Evolutionary conservation across 2,113 vertebrate species (phyloP), one percentile per base, ranked within the genome.

Genomic region (Callipepla squamata): DNA sequence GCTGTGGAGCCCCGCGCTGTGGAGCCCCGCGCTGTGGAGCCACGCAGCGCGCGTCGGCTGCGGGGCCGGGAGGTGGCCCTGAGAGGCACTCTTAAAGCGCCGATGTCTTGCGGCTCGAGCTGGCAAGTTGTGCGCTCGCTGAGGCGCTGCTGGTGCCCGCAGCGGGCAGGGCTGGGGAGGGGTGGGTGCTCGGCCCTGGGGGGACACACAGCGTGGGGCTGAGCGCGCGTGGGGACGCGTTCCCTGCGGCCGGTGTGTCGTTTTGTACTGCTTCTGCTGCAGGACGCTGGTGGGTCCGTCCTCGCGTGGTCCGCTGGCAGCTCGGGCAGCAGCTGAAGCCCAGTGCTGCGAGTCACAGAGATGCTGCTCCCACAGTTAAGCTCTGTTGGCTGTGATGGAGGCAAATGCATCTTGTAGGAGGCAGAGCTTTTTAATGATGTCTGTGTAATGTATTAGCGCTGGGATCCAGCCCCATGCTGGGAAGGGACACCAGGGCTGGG

Each of bases 271-370:
- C 51, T 32, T 63, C 17, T 36, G 42, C 19, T 16, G 84, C 25
- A 12, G 80, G 13, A 20, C 42, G 20, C 2, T 16, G 23, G 5
- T 36, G 36, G 16, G 20, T 38, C 7, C 53, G 13, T 13, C 45
- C 23, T 9, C 6, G 3, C 1, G 5, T 42, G 85, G 13, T 25
- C 19, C n/a, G 61, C 62, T 48, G 13, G 2, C 1, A 0, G 75
- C 25, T 38, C 67, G 76, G 61, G 4, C 9, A 0, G 11, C 30
- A 8, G 28, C 13, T 67, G 53, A 9, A 55, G 13, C 10, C 44
- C 13, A 7, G 44, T 6, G 38, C 72, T 63, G 34, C 15, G 15
- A 5, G 28, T 36, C 22, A n/a, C 34, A 15, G 9, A 34, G 20
- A 8, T 42, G 53, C 47, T 65, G 36, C 26, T 73, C 32, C 0